phyloP scores from a whole-genome alignment of 2,113 vertebrate genomes.

The Albula goreensis region DNA sequence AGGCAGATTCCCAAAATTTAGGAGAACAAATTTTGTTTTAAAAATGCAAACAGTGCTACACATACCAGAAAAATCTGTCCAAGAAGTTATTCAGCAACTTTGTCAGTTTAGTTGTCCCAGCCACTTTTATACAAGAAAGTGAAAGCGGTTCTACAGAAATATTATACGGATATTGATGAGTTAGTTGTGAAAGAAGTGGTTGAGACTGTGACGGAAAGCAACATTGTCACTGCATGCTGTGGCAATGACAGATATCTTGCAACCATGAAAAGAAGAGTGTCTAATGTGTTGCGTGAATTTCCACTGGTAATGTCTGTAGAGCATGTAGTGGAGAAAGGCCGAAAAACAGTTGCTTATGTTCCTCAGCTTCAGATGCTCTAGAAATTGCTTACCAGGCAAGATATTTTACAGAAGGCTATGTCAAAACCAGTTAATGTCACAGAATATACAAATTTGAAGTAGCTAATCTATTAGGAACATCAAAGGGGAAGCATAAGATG shows the following conservation, averaged over 20 bases:
- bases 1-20: neutral
- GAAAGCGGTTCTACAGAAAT: neutral
- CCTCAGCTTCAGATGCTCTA: slow-evolving; percentile 15
- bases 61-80: slow-evolving; percentile 13
- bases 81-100: slow-evolving; percentile 8
- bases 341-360: slow-evolving; percentile 17
- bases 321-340: slow-evolving; percentile 20
- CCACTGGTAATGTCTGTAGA: slow-evolving; percentile 26
- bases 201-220: neutral
- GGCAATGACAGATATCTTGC: neutral
- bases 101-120: slow-evolving; percentile 10
- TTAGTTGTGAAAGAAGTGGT: slow-evolving; percentile 10
- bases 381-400: neutral
- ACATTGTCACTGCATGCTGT: slow-evolving; percentile 14
- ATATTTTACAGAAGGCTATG: slow-evolving; percentile 13
- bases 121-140: slow-evolving; percentile 9
- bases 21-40: neutral
- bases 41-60: slow-evolving; percentile 15
- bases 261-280: slow-evolving; percentile 7
- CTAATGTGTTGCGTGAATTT: slow-evolving; percentile 14
- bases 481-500: slow-evolving; percentile 9
- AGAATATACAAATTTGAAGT: neutral
- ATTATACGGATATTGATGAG: slow-evolving; percentile 12
- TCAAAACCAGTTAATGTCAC: slow-evolving; percentile 9
- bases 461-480: neutral